Evolutionary conservation across 1,140 invertebrate species (phyloP).

Genomic region (Argopecten irradians): DNA sequence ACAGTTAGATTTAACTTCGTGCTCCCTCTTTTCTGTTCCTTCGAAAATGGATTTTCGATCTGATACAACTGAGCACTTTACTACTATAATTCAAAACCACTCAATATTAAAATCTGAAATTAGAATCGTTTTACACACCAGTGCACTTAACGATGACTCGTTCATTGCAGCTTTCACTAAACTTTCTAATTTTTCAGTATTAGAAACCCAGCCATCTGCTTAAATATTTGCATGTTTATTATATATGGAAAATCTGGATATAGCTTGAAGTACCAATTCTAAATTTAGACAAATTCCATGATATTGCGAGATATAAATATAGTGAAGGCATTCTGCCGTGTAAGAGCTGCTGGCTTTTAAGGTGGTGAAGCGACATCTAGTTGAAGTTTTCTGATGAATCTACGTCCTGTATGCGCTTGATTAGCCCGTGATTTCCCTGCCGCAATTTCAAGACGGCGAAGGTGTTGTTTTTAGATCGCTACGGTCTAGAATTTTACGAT

Average conservation of each 20-base stretch:
- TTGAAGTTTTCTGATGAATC: not conserved
- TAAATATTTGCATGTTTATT: too few relatives aligned
- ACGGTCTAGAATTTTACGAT: not conserved
- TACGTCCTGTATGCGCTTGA: not conserved
- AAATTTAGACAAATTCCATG: not conserved
- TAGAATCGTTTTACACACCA: too few relatives aligned
- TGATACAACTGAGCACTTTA: too few relatives aligned
- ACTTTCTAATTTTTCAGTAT: too few relatives aligned
- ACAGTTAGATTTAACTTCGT: too few relatives aligned
- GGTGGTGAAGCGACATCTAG: not conserved
- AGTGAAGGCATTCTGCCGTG: not conserved
- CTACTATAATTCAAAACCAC: too few relatives aligned
- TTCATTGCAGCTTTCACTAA: too few relatives aligned
- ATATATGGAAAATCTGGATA: not conserved
- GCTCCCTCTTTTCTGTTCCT: too few relatives aligned
- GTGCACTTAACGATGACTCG: too few relatives aligned
- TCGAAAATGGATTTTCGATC: too few relatives aligned
- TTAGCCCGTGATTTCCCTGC: not conserved
- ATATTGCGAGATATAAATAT: not conserved
- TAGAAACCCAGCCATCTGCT: too few relatives aligned
- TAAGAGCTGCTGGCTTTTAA: not conserved
- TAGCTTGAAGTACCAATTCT: not conserved
- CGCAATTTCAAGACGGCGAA: not conserved
- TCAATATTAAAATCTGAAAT: too few relatives aligned
- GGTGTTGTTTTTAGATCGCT: not conserved